Base-by-base conservation (phyloP, 2,113 vertebrate species). In the Colossoma macropomum region DNA sequence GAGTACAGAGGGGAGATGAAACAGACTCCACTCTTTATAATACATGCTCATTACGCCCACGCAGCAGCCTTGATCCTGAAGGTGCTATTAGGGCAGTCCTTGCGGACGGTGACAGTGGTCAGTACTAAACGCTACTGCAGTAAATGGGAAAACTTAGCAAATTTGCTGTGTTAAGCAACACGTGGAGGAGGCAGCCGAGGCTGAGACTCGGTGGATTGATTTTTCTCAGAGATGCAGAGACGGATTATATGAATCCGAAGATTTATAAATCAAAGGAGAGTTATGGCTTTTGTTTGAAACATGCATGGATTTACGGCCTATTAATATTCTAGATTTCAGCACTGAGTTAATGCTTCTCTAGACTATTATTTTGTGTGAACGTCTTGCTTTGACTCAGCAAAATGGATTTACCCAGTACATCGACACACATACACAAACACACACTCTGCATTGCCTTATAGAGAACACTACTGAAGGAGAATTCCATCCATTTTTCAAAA, bases 321-420 rank as follows among this genome's bases (percentile, higher is more conserved):
- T 63, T n/a, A 75, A 41, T 16, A 63, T 63, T 34, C 75, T 13
- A 13, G 3, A 68, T 70, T 34, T 70, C 66, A 38, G 66, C 32
- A 19, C n/a, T 25, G 45, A 12, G n/a, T n/a, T 7, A 16, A 68
- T 38, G 52, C 19, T 21, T 68, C 65, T 34, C 28, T 66, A 30
- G 28, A 25, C 19, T 30, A 28, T 4, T 23, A 32, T 30, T 71
- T 30, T 45, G 17, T 62, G 62, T 34, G 68, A 21, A 50, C 27
- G 60, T 45, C 23, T 79, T 75, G 15, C 70, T 21, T 54, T 70
- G 13, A 59, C 54, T 66, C 63, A 30, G 63, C 28, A 23, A 62
- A 69, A 41, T 16, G 7, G 17, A 69, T 34, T 66, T 32, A 3
- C 13, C 7, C 28, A 27, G 63, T 5, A 32, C 63, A 27, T 32